Conservation (phyloP, 35 echinoderm and acorn worm species). For the Ptychodera flava region DNA sequence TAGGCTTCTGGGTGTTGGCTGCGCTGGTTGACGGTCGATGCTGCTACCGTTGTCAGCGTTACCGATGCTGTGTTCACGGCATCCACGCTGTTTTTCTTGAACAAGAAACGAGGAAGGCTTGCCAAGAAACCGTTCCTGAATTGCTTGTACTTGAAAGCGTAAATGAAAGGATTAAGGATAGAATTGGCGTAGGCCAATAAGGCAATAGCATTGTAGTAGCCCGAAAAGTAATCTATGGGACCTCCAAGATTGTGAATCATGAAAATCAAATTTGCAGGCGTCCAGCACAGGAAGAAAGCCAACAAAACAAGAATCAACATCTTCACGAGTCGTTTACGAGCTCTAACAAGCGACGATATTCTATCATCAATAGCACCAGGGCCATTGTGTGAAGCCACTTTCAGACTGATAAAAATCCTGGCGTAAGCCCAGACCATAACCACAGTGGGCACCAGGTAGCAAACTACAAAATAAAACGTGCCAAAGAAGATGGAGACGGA, state of each 20-base stretch:
- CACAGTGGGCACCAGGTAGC: conserved; percentile 81
- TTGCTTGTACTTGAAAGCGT: conserved; percentile 88
- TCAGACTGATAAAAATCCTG: conserved; percentile 54
- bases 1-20: too few species aligned
- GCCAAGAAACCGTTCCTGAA: too few species aligned
- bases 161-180: conserved; percentile 84
- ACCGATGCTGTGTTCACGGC: too few species aligned
- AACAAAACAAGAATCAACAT: conserved; percentile 73
- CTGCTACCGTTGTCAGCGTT: too few species aligned
- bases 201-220: conserved; percentile 54
- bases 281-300: conserved; percentile 76
- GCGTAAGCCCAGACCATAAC: conserved; percentile 85
- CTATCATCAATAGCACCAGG: too few species aligned
- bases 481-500: conserved; percentile 34
- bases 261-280: conserved; percentile 74
- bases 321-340: conserved; percentile 68
- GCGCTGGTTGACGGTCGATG: too few species aligned
- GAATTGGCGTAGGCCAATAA: conserved; percentile 79
- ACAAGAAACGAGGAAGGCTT: too few species aligned
- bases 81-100: too few species aligned
- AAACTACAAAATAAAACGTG: conserved; percentile 57
- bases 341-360: conserved; percentile 43
- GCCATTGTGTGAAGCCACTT: not conserved
- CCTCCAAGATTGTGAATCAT: conserved; percentile 52
- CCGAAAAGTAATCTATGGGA: conserved; percentile 17